These are phyloP conservation scores for Trichomycterus rosablanca DNA, from an alignment of 2,113 vertebrate genomes.

Conservation along the genomic window DNA sequence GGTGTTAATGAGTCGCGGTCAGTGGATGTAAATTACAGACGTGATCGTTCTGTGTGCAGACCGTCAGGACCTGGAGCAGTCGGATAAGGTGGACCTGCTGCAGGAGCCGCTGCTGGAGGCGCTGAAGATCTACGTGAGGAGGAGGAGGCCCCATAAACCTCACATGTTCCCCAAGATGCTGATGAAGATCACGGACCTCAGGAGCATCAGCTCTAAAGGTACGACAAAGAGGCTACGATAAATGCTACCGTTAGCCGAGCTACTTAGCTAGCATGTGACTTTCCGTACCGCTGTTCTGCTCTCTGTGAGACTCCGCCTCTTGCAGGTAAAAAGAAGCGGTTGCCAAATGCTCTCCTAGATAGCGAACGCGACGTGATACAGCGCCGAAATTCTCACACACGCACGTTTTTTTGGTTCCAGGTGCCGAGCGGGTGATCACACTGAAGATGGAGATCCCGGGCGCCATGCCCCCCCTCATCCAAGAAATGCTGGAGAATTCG, in stretches of 20 bases:
- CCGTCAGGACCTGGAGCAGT: constrained; percentile 67
- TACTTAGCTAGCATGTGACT: too few relatives aligned
- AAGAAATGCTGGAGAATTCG: constrained; percentile 72
- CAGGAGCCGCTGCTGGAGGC: constrained; percentile 69
- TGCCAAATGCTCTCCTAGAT: too few relatives aligned
- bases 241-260: too few relatives aligned
- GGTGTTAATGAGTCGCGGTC: too few relatives aligned
- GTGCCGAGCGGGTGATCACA: constrained; percentile 68
- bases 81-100: constrained; percentile 66
- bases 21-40: too few relatives aligned
- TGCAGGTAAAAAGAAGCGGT: too few relatives aligned
- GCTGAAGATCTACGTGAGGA: constrained; percentile 69
- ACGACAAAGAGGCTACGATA: too few relatives aligned
- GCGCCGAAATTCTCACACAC: not conserved
- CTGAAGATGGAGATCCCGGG: constrained; percentile 72
- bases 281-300: too few relatives aligned
- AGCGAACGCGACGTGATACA: too few relatives aligned
- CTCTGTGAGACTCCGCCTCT: too few relatives aligned
- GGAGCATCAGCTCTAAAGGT: constrained; percentile 72
- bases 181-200: constrained; percentile 72
- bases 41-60: constrained; percentile 45
- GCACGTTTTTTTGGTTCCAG: constrained; percentile 41
- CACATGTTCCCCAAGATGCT: constrained; percentile 73
- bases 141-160: constrained; percentile 67
- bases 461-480: constrained; percentile 70